A percentile compares a stretch with the other conserved stretches of the same genome.
phyloP scores from a whole-genome alignment of 2,113 vertebrate species.

The Marmota monax region DNA sequence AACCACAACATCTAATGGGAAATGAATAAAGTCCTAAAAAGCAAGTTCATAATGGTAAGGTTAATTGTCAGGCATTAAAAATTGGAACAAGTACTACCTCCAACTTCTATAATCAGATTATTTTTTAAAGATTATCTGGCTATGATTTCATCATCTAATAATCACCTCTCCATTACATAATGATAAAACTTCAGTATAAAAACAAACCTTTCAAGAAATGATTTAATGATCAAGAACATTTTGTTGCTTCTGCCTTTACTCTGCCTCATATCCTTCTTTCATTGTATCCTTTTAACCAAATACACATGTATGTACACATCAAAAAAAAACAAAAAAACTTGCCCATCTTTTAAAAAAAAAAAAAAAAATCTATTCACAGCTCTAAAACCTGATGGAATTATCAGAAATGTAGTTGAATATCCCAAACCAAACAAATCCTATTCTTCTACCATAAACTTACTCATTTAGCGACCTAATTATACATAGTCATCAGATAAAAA shows the following conservation, averaged over 20 bases:
- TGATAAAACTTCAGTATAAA: conserved; percentile 50
- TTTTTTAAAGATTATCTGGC: conserved; percentile 30
- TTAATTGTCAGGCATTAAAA: conserved; percentile 52
- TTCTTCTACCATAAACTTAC: conserved; percentile 27
- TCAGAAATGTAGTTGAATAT: conserved; percentile 38
- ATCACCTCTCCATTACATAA: background rate
- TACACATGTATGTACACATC: background rate
- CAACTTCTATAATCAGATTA: background rate
- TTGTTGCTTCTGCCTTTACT: background rate
- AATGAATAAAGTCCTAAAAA: conserved; percentile 18
- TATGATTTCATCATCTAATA: conserved; percentile 43
- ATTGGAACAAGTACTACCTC: background rate
- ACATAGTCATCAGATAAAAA: conserved; percentile 58
- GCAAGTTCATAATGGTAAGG: background rate
- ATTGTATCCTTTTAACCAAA: background rate
- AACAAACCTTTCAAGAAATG: conserved; percentile 35
- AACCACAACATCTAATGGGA: background rate
- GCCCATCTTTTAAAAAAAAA: background rate
- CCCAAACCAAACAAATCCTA: conserved; percentile 45
- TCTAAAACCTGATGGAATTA: conserved; percentile 11
- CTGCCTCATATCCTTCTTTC: background rate
- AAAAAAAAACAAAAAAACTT: background rate
- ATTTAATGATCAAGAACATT: conserved; percentile 15
- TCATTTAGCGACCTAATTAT: conserved; percentile 60
- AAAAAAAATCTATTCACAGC: conserved; percentile 5